phyloP scores from a whole-genome alignment of 2,797 vertebrate species.

The Holocentrus rufus region DNA sequence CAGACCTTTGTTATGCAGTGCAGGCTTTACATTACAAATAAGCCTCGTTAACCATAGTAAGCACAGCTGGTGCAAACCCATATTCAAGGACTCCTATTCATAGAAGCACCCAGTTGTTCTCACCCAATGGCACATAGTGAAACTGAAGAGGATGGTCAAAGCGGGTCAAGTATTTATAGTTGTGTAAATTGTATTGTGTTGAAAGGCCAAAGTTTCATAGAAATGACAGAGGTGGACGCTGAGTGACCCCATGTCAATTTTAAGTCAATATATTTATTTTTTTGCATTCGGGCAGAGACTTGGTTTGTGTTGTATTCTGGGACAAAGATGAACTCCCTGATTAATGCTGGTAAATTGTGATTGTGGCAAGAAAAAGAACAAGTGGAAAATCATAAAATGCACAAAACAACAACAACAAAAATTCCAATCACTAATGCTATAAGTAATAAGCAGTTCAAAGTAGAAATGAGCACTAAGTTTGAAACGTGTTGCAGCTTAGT shows the following conservation, averaged over 20 bases:
- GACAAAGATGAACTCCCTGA: neutral
- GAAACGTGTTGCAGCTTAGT: no score
- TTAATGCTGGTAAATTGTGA: neutral
- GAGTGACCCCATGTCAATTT: constrained; percentile 19
- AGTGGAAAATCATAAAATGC: no score
- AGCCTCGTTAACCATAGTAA: constrained; percentile 47
- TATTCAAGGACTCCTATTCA: constrained; percentile 74
- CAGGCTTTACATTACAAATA: constrained; percentile 45
- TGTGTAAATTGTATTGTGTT: constrained; percentile 75
- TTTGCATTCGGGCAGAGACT: neutral
- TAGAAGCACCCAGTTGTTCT: constrained; percentile 77
- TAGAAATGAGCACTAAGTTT: no score
- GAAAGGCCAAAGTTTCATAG: constrained; percentile 65
- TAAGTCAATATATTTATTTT: neutral
- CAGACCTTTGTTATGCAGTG: constrained; percentile 51
- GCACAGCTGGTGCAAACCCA: constrained; percentile 62
- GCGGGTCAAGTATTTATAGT: constrained; percentile 75
- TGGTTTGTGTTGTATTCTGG: neutral
- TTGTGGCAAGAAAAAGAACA: neutral
- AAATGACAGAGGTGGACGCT: constrained; percentile 19
- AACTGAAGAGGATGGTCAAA: constrained; percentile 68
- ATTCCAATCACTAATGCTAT: no score
- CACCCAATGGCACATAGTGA: constrained; percentile 65
- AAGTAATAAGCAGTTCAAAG: no score
- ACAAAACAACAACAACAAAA: no score